Percentiles rank a stretch among this genome's conserved stretches.
Evolutionary conservation across 2,797 vertebrate genomes (phyloP).

Genomic region (Bradypus variegatus): DNA sequence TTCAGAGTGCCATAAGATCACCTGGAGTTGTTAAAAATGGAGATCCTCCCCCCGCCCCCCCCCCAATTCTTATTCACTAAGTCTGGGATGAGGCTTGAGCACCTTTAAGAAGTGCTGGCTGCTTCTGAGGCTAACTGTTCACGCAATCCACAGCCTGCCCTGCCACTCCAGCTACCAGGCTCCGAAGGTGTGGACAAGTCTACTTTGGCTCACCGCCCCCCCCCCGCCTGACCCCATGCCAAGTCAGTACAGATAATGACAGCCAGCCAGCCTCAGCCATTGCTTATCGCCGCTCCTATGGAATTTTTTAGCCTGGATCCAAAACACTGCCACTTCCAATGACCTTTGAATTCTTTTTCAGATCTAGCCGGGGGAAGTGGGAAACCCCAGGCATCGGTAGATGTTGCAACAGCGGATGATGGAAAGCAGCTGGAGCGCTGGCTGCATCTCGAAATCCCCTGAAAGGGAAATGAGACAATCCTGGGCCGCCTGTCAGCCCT

Average conservation of each 20-base stretch:
- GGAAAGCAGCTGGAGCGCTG: not conserved
- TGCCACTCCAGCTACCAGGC: not conserved
- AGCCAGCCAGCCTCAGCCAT: not conserved
- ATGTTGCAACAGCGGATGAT: conserved; percentile 26
- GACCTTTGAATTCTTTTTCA: not conserved
- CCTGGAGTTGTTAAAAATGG: not conserved
- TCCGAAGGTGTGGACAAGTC: not conserved
- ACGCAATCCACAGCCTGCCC: not conserved
- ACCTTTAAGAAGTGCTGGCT: not conserved
- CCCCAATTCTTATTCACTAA: not conserved
- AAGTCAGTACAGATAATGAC: not conserved
- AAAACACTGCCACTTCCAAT: not conserved
- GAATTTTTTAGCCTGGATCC: not conserved
- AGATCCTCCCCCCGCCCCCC: not conserved
- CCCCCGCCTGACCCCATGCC: not conserved
- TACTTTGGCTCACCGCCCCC: not conserved
- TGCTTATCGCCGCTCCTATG: not conserved
- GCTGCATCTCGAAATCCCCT: not conserved
- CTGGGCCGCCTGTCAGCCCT: not conserved
- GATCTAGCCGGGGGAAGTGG: not conserved
- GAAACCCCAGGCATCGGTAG: conserved; percentile 22
- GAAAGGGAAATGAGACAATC: not conserved
- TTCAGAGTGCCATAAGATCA: not conserved
- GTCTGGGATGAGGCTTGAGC: not conserved
- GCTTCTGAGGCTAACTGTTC: not conserved